These are phyloP conservation scores for Prinia subflava DNA, from an alignment of 2,113 vertebrate species.

Conservation along the genomic window DNA sequence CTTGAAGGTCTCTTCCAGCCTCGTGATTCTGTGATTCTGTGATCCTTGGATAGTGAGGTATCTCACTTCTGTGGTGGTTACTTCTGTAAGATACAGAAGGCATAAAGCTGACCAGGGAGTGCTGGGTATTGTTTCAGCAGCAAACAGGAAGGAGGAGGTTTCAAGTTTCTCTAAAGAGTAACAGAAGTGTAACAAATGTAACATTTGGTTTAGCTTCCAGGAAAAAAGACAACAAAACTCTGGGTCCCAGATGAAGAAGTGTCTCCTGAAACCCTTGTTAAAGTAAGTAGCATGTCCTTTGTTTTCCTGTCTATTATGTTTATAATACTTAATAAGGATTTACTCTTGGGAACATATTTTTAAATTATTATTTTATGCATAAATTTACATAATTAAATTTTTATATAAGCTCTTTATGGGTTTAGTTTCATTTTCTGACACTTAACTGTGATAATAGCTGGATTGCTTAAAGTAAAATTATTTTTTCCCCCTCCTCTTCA, in stretches of 20 bases:
- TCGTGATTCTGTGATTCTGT: too few species aligned
- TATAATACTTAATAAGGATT: not conserved
- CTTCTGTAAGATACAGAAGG: not conserved
- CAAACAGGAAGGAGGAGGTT: not conserved
- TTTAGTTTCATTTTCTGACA: not conserved
- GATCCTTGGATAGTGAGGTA: not conserved
- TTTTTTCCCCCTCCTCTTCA: not conserved
- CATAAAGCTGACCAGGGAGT: not conserved
- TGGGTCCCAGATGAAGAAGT: constrained; percentile 99
- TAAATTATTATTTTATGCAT: not conserved
- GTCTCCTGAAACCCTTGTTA: constrained; percentile 92
- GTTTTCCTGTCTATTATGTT: not conserved
- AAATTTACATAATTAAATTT: not conserved
- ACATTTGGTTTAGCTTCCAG: constrained; percentile 82
- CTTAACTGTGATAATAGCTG: not conserved
- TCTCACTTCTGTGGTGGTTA: not conserved
- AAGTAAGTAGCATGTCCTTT: constrained; percentile 73
- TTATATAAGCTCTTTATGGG: not conserved
- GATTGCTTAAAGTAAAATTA: not conserved
- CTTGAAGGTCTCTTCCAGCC: too few species aligned
- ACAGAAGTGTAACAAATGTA: not conserved
- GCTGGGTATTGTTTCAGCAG: not conserved
- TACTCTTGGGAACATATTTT: not conserved
- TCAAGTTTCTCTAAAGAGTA: not conserved
- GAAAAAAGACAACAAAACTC: constrained; percentile 98